These are phyloP conservation scores for Nycticebus coucang DNA, from an alignment of 2,113 vertebrate genomes.

Conservation along the genomic window DNA sequence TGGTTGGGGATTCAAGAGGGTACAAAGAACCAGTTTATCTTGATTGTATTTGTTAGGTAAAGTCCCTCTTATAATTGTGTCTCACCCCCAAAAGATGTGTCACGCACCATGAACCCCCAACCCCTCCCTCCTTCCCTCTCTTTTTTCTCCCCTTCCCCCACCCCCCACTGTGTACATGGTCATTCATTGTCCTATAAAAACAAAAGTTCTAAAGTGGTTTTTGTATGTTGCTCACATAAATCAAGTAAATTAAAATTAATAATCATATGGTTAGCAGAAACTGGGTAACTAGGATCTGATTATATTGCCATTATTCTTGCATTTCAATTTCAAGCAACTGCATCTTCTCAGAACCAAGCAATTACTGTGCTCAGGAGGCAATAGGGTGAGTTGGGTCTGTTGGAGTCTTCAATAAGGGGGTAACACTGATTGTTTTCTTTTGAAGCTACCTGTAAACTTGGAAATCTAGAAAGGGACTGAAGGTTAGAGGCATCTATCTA, in stretches of 20 bases:
- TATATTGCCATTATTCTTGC: neutral
- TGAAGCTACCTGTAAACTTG: neutral
- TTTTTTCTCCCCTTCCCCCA: too few species aligned
- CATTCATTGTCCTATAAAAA: too few species aligned
- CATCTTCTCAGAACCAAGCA: neutral
- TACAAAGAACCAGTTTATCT: too few species aligned
- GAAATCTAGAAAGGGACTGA: neutral
- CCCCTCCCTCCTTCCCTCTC: too few species aligned
- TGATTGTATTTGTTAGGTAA: too few species aligned
- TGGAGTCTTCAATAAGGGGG: neutral
- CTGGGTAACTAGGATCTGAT: neutral
- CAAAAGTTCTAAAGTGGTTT: neutral
- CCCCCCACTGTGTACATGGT: too few species aligned
- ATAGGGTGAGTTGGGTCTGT: too few species aligned
- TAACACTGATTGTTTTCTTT: neutral
- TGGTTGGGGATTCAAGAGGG: too few species aligned
- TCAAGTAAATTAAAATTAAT: neutral
- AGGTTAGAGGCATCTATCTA: neutral
- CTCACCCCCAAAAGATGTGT: too few species aligned
- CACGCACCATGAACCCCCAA: too few species aligned
- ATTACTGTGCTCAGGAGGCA: neutral
- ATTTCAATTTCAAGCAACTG: neutral
- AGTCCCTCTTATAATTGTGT: too few species aligned
- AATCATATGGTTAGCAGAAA: neutral
- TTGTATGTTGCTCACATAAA: neutral